Percentiles rank a stretch among this genome's conserved stretches.
Conservation (phyloP, 2,113 vertebrate genomes). For the Petaurus breviceps region DNA sequence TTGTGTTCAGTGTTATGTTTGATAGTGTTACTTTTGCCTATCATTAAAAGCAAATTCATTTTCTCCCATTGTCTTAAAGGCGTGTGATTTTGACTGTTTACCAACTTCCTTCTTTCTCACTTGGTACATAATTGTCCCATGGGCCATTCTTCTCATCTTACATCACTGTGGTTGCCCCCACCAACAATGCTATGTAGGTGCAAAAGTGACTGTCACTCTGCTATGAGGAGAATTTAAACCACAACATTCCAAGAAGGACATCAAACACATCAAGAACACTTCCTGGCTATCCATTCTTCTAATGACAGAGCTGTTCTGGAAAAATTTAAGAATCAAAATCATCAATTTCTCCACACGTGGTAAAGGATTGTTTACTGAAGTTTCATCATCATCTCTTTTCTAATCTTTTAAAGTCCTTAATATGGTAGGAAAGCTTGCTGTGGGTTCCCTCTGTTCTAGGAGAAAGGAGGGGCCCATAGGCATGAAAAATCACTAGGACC, state of each 20-base stretch:
- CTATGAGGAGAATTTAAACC: background rate
- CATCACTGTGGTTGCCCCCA: background rate
- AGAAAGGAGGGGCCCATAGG: background rate
- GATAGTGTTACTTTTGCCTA: background rate
- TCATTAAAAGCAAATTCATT: background rate
- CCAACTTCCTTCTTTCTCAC: background rate
- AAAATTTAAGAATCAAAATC: slow-evolving; percentile 32
- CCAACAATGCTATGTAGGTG: background rate
- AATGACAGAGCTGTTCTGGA: background rate
- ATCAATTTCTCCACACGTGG: background rate
- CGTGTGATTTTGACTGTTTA: background rate
- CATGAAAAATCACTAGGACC: background rate
- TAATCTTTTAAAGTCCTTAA: slow-evolving; percentile 1
- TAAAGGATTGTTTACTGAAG: background rate
- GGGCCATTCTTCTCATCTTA: background rate
- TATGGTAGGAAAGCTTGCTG: background rate
- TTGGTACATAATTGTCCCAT: background rate
- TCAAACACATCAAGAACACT: background rate
- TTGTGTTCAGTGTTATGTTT: background rate
- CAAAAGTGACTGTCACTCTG: background rate
- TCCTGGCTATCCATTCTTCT: background rate
- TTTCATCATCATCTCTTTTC: background rate
- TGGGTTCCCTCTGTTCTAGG: slow-evolving; percentile 6
- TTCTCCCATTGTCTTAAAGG: background rate
- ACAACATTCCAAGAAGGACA: slow-evolving; percentile 4